Evolutionary conservation across 2,113 vertebrate genomes (phyloP).

Genomic region (Glaucomys volans): DNA sequence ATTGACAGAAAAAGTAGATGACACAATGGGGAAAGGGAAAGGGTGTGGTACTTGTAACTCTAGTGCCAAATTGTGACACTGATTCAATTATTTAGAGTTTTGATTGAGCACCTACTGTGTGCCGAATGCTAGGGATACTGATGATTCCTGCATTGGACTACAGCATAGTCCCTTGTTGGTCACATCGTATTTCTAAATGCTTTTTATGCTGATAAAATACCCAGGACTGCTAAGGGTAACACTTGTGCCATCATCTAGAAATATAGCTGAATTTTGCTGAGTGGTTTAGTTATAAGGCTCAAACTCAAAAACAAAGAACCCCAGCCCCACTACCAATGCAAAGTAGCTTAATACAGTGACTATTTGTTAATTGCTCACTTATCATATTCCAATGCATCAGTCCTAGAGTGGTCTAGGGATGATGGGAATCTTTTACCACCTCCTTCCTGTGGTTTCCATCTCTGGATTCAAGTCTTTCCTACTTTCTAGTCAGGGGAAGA

Average conservation of each 20-base stretch:
- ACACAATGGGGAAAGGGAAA: background rate
- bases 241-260: background rate
- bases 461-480: background rate
- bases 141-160: background rate
- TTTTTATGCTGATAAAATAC: background rate
- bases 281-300: background rate
- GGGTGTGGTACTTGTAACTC: background rate
- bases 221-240: background rate
- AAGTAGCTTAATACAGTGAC: background rate
- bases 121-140: background rate
- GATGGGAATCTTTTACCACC: background rate
- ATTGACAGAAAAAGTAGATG: slow-evolving; percentile 49
- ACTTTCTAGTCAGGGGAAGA: background rate
- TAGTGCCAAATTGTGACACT: background rate
- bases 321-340: background rate
- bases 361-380: background rate
- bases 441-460: background rate
- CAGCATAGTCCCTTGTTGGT: background rate
- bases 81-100: background rate
- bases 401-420: background rate
- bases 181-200: background rate
- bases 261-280: background rate
- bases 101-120: background rate
- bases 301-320: background rate
- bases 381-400: background rate